Percentiles rank a stretch among this genome's conserved stretches.
Evolutionary conservation across 2,888 invertebrate species (phyloP).

Genomic region (Gerris lacustris): DNA sequence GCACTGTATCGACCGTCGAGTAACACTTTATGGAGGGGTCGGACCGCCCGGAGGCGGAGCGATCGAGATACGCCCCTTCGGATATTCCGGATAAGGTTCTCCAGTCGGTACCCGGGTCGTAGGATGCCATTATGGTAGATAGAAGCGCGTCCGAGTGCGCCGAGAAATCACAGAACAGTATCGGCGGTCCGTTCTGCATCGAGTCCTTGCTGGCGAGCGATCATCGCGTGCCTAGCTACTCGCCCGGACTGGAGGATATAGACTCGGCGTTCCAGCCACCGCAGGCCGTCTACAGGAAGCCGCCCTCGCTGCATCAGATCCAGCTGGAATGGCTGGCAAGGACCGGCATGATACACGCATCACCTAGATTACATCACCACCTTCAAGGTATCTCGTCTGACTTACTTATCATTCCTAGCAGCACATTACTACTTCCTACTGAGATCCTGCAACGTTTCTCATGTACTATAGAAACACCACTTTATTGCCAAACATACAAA

Average conservation of each 20-base stretch:
- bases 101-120: constrained; percentile 5
- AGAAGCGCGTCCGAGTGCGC: constrained; percentile 2
- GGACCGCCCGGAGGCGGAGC: constrained; percentile 6
- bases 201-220: constrained; percentile 55
- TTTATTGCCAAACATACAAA: too few species aligned
- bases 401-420: background rate
- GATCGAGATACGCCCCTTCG: background rate
- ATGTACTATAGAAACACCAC: too few species aligned
- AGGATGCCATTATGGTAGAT: constrained; percentile 8
- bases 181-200: constrained; percentile 58
- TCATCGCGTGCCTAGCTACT: constrained; percentile 13
- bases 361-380: constrained; percentile 72
- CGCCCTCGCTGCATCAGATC: constrained; percentile 51
- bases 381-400: constrained; percentile 48
- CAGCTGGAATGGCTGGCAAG: constrained; percentile 83
- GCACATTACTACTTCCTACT: background rate
- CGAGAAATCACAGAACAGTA: background rate
- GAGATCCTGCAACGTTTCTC: too few species aligned
- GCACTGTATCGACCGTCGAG: constrained; percentile 1
- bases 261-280: constrained; percentile 26
- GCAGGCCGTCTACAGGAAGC: constrained; percentile 28
- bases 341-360: constrained; percentile 72
- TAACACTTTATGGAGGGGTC: constrained; percentile 8
- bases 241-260: constrained; percentile 29
- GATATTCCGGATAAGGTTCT: background rate